Conservation (phyloP, 2,888 invertebrate species). For the Oscheius myriophilus region DNA sequence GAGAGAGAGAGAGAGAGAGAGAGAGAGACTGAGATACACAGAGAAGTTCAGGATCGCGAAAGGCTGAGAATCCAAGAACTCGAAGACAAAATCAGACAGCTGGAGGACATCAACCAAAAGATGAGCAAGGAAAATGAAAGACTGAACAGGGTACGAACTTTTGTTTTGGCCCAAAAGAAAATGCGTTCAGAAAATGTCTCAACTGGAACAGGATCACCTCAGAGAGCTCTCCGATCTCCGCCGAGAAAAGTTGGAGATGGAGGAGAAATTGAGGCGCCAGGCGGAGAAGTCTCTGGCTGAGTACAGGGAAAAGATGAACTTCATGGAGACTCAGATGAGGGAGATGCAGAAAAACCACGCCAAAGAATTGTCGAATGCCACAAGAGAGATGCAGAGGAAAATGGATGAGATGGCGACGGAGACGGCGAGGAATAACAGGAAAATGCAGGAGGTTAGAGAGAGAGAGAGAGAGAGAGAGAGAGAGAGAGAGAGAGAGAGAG, state of each 20-base stretch:
- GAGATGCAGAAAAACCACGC: constrained; percentile 21
- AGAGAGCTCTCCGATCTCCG: constrained; percentile 15
- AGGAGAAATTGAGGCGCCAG: constrained; percentile 27
- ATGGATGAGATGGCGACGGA: constrained; percentile 7
- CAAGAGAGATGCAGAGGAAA: background rate
- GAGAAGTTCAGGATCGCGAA: constrained; percentile 31
- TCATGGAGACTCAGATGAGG: constrained; percentile 31
- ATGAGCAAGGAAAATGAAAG: constrained; percentile 13
- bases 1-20: background rate
- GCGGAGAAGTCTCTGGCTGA: constrained; percentile 30
- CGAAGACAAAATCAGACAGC: constrained; percentile 29
- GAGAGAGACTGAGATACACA: background rate
- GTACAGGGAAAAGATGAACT: constrained; percentile 30
- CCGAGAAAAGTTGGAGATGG: constrained; percentile 34
- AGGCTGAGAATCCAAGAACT: constrained; percentile 43
- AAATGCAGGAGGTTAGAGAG: constrained; percentile 19
- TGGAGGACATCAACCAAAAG: constrained; percentile 35
- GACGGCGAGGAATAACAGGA: constrained; percentile 15
- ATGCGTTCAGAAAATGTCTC: constrained; percentile 15
- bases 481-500: constrained; percentile 37
- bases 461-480: constrained; percentile 26
- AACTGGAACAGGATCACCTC: constrained; percentile 24
- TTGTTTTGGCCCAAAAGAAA: no score
- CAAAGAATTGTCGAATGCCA: background rate
- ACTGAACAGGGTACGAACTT: constrained; percentile 22